phyloP scores from a whole-genome alignment of 2,113 vertebrate species.

The Himantopus leucocephalus region DNA sequence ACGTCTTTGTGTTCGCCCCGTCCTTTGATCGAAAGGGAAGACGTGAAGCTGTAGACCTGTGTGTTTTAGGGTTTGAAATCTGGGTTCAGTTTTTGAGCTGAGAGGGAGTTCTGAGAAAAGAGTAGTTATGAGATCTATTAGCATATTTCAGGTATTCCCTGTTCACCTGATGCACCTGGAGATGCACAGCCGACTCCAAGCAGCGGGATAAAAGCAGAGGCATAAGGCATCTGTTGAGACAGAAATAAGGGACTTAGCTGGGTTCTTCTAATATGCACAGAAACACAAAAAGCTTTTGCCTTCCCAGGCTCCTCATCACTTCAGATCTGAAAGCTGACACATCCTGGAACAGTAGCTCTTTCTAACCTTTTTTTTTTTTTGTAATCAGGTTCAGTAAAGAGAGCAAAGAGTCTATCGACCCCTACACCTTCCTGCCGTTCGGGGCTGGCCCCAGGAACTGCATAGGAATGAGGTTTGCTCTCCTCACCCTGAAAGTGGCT shows the following conservation, averaged over 20 bases:
- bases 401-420: conserved; percentile 67
- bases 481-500: conserved; percentile 75
- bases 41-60: background rate
- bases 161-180: background rate
- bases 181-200: background rate
- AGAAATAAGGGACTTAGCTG: background rate
- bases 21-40: conserved; percentile 37
- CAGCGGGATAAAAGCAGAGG: background rate
- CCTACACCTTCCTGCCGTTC: conserved; percentile 80
- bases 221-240: background rate
- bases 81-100: conserved; percentile 18
- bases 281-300: background rate
- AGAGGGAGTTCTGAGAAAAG: conserved; percentile 13
- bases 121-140: background rate
- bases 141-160: background rate
- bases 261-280: background rate
- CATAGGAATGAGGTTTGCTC: conserved; percentile 83
- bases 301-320: background rate
- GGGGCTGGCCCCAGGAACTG: conserved; percentile 83
- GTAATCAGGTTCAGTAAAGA: conserved; percentile 78
- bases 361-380: background rate
- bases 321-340: background rate
- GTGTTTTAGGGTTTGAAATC: conserved; percentile 42
- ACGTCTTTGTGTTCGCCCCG: background rate
- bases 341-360: background rate